Evolutionary conservation across 2,888 invertebrate genomes (phyloP), one percentile per base, ranked within the genome.

Genomic region (Epistrophe eligans): DNA sequence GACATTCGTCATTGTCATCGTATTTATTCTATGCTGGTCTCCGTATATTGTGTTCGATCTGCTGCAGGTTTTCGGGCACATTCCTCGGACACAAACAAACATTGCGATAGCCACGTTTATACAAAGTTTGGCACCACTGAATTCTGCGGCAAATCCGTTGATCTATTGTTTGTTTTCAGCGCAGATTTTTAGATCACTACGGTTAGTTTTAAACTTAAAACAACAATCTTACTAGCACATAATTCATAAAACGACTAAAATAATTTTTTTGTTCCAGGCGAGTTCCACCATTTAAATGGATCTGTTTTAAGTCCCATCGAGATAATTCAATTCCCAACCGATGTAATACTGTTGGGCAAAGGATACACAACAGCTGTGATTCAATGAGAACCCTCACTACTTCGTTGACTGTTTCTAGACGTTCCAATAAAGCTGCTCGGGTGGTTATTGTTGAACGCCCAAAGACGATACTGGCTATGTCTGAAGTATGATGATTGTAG

Each of bases 1-100:
- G 98, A 99, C 99, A 0, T 96, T 99, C 89, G 98, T 98, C 89
- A 99, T 99, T 90, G 98, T 99, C 82, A 97, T 98, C 90, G 98
- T 98, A 45, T 98, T 98, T 93, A 96, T 98, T 88, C 93, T 98
- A 10, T 98, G 98, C 93, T 98, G 98, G 98, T 97, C 97, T 76
- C 98, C 98, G 0, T 99, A 98, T 93, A 97, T 98, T 92, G 95
- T 98, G 76, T 98, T 97, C 93, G 97, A 98, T 92, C 93, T 98
- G 76, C 95, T 98, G 6, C 97, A 98, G 94, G 98, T 98, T 57
- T 98, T 96, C 92, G 97, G 95, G 24, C 95, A 96, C 91, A 95
- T 98, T 88, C 97, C 97, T 0, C 93, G 94, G 89, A 96, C 96
- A 0, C 97, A 97, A 91, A 95, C 95, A 0, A 97, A 96, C 92